A percentile compares a stretch with the other conserved stretches of the same genome.
phyloP scores from a whole-genome alignment of 2,113 vertebrate species.

The Arothron firmamentum region DNA sequence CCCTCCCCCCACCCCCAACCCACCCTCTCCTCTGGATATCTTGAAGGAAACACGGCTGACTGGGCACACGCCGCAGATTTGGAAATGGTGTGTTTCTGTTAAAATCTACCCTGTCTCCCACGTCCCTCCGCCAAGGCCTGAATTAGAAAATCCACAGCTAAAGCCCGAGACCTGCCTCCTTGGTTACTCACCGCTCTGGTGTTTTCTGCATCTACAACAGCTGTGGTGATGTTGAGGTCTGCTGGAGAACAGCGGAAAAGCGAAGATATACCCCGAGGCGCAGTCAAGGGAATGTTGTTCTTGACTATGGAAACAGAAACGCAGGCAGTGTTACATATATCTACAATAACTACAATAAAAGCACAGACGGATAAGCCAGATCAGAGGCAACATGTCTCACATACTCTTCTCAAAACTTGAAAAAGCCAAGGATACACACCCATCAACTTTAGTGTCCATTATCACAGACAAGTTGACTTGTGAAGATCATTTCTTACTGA shows the following conservation, averaged over 20 bases:
- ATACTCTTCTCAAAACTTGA: conserved; percentile 21
- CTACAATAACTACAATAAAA: conserved; percentile 64
- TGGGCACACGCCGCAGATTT: conserved; percentile 68
- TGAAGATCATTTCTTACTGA: conserved; percentile 53
- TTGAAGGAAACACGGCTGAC: conserved; percentile 66
- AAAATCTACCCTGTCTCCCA: conserved; percentile 62
- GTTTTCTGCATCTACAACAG: conserved; percentile 62
- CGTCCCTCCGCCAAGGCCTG: conserved; percentile 59
- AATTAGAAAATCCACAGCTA: conserved; percentile 62
- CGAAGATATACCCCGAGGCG: conserved; percentile 66
- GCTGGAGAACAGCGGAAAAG: conserved; percentile 62
- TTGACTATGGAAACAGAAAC: conserved; percentile 66
- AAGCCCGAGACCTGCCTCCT: conserved; percentile 59
- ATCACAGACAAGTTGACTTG: conserved; percentile 40
- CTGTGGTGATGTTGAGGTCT: conserved; percentile 58
- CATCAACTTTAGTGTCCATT: conserved; percentile 38
- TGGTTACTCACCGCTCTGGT: conserved; percentile 53
- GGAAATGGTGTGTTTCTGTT: conserved; percentile 71
- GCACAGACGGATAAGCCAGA: conserved; percentile 53
- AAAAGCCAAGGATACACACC: conserved; percentile 14
- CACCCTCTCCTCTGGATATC: conserved; percentile 65
- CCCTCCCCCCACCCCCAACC: conserved; percentile 41
- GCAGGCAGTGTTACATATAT: conserved; percentile 57
- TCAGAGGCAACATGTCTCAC: conserved; percentile 42
- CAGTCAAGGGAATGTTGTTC: conserved; percentile 66